Base-by-base conservation (phyloP, 1,140 invertebrate genomes). In the Homarus americanus region DNA sequence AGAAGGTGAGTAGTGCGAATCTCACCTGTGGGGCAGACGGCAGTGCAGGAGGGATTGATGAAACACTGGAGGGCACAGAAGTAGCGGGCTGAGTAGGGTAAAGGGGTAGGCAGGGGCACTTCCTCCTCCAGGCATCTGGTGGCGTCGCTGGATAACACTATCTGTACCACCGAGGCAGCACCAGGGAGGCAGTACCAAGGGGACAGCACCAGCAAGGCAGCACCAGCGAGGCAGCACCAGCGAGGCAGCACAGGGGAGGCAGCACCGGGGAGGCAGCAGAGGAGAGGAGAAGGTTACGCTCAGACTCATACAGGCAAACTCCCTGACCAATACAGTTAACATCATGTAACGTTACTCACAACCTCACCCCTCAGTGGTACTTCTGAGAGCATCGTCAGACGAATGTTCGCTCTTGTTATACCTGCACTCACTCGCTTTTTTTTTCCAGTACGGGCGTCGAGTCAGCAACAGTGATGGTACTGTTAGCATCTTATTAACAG, bases 21-120 rank as follows among this genome's bases (percentile, higher is more conserved):
- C 36, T 73, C 66, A 72, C 82, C 69, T 73, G 36, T 32, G 82
- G 24, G 20, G 40, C 69, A 73, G 82, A 44, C 41, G 40, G 66
- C 15, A 28, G 63, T 44, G 82, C 82, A 84, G 82, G 5, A 15
- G 36, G 38, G 20, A 3, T 41, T 7, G 5, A 0, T 10, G 36
- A 28, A 28, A 40, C 34, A 73, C 5, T 32, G 17, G n/a, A 44
- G 36, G n/a, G 63, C 15, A 28, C 38, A 49, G 24, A 34, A 32
- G 17, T 2, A 44, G n/a, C 10, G 7, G 34, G 34, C 10, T 20
- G 82, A 73, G 36, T 7, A 36, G 9, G 34, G 1, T 24, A 28
- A 44, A 20, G 34, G 12, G 32, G 4, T 10, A 34, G 63, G 17
- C 9, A 20, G 20, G 5, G 66, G 2, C 32, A 72, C 34, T 9